Conservation (phyloP, 2,113 vertebrate genomes). For the Cyprinus carpio region DNA sequence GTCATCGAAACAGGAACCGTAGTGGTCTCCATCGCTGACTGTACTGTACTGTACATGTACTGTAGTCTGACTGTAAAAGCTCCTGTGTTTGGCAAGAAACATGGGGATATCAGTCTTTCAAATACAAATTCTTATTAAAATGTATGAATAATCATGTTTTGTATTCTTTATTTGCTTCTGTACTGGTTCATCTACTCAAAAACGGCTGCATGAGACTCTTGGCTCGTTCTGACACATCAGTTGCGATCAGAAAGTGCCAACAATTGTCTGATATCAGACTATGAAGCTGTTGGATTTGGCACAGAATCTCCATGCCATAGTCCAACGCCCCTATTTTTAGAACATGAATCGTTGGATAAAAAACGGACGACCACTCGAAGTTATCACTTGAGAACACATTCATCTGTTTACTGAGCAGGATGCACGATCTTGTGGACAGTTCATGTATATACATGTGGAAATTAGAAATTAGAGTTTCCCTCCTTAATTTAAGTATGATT, state of each 20-base stretch:
- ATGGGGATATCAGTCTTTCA: not conserved
- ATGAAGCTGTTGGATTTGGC: not conserved
- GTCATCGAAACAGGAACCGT: too few species aligned
- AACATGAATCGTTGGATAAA: not conserved
- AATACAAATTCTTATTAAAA: not conserved
- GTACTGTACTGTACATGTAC: too few species aligned
- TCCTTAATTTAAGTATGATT: not conserved
- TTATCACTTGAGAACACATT: constrained; percentile 32
- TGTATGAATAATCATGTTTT: not conserved
- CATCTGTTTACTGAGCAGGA: not conserved
- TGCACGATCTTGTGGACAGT: not conserved
- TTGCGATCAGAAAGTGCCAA: not conserved
- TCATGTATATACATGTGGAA: not conserved
- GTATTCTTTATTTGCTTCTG: not conserved
- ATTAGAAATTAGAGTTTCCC: not conserved
- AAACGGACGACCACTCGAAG: not conserved
- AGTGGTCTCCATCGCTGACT: too few species aligned
- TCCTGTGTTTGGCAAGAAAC: not conserved
- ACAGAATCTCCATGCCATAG: not conserved
- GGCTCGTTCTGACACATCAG: not conserved
- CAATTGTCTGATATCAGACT: not conserved
- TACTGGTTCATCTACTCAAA: not conserved
- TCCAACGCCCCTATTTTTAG: constrained; percentile 10
- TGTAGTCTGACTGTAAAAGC: not conserved
- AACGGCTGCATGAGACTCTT: not conserved